Base-by-base conservation (phyloP, 23 tunicate species). In the Oikopleura dioica region DNA sequence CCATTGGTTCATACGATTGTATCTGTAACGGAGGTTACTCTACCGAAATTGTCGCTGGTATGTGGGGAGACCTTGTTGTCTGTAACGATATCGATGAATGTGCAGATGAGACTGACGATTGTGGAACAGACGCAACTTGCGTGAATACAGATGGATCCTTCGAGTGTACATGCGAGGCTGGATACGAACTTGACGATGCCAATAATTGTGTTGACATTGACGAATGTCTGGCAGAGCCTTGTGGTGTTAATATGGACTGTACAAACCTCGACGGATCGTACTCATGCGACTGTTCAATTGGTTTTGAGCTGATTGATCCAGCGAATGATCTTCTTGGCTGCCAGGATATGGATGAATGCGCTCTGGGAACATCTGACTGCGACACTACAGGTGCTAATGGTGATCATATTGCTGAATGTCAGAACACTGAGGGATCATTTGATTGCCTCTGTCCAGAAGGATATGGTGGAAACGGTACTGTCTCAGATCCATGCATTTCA, bases 301-400 rank as follows among this genome's bases (percentile, higher is more conserved):
- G 55, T 21, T 44, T 9, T 21, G 21, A 9, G 9, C n/a, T n/a
- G n/a, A n/a, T n/a, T n/a, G n/a, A n/a, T n/a, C 21, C 55, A 9
- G 21, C 16, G 16, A 44, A 44, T 44, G 55, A 44, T 44, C n/a
- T n/a, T n/a, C n/a, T n/a, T n/a, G 55, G 21, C 9, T 44, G 55
- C 21, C 0, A 44, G 79, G 87, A 83, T 76, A 78, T 83, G 0
- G 59, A 83, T 38, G 87, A 83, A 83, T 83, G 87, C 37, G 37
- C 9, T 9, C 21, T 30, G 36, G 76, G 36, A 37, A 81, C 76
- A 0, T 9, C 32, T 1, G 76, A 51, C 63, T 79, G 87, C 37
- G 78, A 76, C 55, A 36, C 37, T 30, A 80, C 79, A 76, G 77
- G 85, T 5, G 75, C 21, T 38, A 69, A 59, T 37, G 85, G 85